Evolutionary conservation across 2,888 invertebrate genomes (phyloP).

Genomic region (Acanthosepion esculentum): DNA sequence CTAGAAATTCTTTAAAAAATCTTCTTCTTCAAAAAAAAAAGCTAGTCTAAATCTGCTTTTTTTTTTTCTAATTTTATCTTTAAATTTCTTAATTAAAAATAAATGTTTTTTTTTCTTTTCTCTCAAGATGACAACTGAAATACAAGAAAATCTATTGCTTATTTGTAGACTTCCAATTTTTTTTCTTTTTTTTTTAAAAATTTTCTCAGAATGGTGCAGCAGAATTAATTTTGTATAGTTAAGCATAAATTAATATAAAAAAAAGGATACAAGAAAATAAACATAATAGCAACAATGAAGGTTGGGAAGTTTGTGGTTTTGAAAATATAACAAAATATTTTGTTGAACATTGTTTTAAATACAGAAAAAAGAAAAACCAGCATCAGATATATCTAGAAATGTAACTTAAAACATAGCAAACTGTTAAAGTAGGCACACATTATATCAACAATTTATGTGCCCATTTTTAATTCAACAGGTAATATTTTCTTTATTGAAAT

Average conservation of each 20-base stretch:
- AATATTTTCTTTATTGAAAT: conserved; percentile 22
- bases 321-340: conserved; percentile 5
- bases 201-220: background rate
- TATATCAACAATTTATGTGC: background rate
- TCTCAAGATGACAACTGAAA: background rate
- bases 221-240: background rate
- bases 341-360: background rate
- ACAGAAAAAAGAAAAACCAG: background rate
- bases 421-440: background rate
- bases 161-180: background rate
- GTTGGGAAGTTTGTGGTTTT: background rate
- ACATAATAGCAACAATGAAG: conserved; percentile 21
- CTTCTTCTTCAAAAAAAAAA: background rate
- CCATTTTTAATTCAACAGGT: background rate
- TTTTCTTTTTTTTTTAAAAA: background rate
- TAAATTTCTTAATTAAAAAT: background rate
- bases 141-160: background rate
- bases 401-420: conserved; percentile 33
- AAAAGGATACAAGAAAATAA: background rate
- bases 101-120: background rate
- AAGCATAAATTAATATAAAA: background rate
- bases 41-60: background rate
- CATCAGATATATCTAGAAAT: background rate
- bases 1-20: background rate
- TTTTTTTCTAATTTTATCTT: background rate